Base-by-base conservation (phyloP, 2,113 vertebrate species). In the Ictalurus furcatus region DNA sequence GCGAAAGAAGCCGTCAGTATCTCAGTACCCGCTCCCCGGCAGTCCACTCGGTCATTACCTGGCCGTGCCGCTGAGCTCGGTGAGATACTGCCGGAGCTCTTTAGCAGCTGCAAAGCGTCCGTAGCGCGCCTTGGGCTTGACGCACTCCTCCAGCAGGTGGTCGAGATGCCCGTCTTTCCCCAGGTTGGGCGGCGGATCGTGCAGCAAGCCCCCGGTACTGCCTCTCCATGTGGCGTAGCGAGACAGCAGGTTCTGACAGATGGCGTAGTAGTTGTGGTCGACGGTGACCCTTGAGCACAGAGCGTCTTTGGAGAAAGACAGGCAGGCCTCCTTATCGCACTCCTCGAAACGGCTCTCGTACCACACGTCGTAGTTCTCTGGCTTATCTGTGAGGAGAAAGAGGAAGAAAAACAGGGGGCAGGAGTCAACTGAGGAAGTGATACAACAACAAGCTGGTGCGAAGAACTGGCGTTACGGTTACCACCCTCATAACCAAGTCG, bases 291-390 rank as follows among this genome's bases (percentile, higher is more conserved):
- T 95, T 88, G 97, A 96, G 92, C 98, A 99, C 37, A 99, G 97
- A 28, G 97, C 97, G 92, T 99, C 98, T 93, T 99, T 99, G 21
- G 98, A 99, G 95, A 99, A 99, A 25, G 98, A 99, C 81, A 99
- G 95, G 91, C 98, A 99, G 91, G 98, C 98, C 93, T 99, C 98
- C 88, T 98, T 97, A 93, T 99, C 98, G 90, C 98, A 99, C 92
- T 99, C 98, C 92, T 99, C 98, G 61, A 98, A 98, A 65, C 97
- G 98, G 95, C 98, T 99, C 93, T 99, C 98, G 23, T 99, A 99
- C 98, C 98, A 99, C 14, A 97, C 96, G 76, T 99, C 98, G 92
- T 97, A 99, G 94, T 96, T 99, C 91, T 99, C 98, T 69, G 98
- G 98, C 94, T 99, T 99, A 94, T 98, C 98, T 99, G 96, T 52